Evolutionary conservation across 2,113 vertebrate genomes (phyloP).

Genomic region (Calyptommatus sinebrachiatus): DNA sequence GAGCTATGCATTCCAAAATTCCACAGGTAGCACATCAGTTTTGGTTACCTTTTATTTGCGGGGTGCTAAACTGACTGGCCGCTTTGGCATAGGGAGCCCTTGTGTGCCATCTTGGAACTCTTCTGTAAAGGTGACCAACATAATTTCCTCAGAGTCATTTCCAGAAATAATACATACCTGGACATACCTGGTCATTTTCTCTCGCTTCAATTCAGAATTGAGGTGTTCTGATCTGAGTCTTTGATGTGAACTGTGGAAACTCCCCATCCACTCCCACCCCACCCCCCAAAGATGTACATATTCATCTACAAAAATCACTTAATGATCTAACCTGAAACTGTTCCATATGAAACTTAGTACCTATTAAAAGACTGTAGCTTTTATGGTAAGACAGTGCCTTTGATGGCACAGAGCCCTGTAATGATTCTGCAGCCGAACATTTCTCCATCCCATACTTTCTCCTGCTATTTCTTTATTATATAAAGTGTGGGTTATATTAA

Average conservation of each 20-base stretch:
- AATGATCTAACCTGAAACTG: too few relatives aligned
- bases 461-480: too few relatives aligned
- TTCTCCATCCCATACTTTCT: too few relatives aligned
- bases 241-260: background rate
- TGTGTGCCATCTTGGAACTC: conserved; percentile 18
- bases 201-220: background rate
- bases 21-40: background rate
- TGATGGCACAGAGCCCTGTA: too few relatives aligned
- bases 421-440: too few relatives aligned
- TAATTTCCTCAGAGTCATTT: background rate
- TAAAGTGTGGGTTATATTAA: too few relatives aligned
- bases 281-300: too few relatives aligned
- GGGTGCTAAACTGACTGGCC: conserved; percentile 21
- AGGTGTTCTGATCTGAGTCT: background rate
- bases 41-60: background rate
- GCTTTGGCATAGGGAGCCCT: conserved; percentile 23
- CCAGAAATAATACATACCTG: background rate
- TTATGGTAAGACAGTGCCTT: too few relatives aligned
- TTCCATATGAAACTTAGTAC: too few relatives aligned
- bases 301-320: too few relatives aligned
- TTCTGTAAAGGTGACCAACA: conserved; percentile 28
- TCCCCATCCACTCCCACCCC: background rate
- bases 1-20: background rate
- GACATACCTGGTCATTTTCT: background rate
- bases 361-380: too few relatives aligned